Evolutionary conservation across 1,140 invertebrate species (phyloP).

Genomic region (Zaprionus kolodkinae): DNA sequence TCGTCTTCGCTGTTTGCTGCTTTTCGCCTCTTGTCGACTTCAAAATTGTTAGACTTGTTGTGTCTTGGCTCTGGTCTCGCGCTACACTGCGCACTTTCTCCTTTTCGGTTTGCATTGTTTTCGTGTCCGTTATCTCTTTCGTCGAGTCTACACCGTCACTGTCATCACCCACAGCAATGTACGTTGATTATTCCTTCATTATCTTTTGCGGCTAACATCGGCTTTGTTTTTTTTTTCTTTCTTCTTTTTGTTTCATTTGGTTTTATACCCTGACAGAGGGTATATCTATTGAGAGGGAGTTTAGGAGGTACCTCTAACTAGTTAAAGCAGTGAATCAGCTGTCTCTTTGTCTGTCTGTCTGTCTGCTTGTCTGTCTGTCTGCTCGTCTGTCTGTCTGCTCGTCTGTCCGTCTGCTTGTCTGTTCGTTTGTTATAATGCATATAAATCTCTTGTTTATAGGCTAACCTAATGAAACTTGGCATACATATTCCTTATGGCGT

Average conservation of each 20-base stretch:
- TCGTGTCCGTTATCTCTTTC: neutral
- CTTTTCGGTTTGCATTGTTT: constrained; percentile 6
- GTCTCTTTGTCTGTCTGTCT: no score
- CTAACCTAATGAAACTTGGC: no score
- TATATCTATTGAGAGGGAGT: no score
- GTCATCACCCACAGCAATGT: constrained; percentile 8
- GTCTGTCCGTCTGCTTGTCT: no score
- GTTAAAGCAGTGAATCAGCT: no score
- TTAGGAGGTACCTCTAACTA: no score
- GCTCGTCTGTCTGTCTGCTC: no score
- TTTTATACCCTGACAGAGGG: neutral
- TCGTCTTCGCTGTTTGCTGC: neutral
- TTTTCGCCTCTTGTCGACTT: no score
- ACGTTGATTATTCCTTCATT: constrained; percentile 11
- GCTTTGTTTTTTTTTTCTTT: neutral
- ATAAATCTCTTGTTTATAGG: no score
- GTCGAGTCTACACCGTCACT: neutral
- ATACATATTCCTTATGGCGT: no score
- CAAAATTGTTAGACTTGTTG: constrained; percentile 9
- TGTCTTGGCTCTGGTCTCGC: neutral
- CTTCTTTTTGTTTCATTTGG: neutral
- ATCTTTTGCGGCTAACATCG: neutral
- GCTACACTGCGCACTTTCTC: constrained; percentile 3
- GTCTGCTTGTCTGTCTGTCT: no score
- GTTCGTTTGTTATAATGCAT: no score